phyloP scores from a whole-genome alignment of 2,113 vertebrate genomes.

The Pleuronectes platessa region DNA sequence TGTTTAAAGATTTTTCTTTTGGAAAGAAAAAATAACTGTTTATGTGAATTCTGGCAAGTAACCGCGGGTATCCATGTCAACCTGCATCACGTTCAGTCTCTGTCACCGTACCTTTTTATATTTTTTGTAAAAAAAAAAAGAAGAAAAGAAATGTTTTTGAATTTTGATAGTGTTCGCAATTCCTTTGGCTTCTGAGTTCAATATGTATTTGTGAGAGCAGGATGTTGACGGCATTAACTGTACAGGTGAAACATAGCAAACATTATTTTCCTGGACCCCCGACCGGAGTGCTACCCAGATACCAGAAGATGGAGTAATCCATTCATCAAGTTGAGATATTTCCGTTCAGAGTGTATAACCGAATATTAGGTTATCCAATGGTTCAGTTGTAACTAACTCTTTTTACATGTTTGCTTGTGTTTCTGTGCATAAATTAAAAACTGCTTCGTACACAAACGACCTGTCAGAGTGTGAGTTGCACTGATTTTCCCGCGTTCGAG shows the following conservation, averaged over 20 bases:
- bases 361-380: conserved; percentile 64
- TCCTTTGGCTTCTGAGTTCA: conserved; percentile 65
- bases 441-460: conserved; percentile 76
- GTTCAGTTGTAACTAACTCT: conserved; percentile 79
- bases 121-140: conserved; percentile 73
- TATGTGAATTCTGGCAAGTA: conserved; percentile 61
- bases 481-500: neutral
- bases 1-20: conserved; percentile 65
- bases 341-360: conserved; percentile 66
- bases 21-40: conserved; percentile 38
- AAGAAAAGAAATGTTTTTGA: conserved; percentile 44
- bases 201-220: conserved; percentile 61
- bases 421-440: conserved; percentile 86
- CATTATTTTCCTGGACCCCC: conserved; percentile 46
- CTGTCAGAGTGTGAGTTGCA: conserved; percentile 56
- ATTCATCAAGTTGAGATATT: conserved; percentile 52
- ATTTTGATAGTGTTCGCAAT: conserved; percentile 74
- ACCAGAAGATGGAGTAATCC: conserved; percentile 54
- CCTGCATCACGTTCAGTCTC: conserved; percentile 61
- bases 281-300: conserved; percentile 43
- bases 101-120: conserved; percentile 76
- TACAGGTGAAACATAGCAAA: conserved; percentile 57
- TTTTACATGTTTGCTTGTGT: conserved; percentile 84
- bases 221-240: conserved; percentile 62
- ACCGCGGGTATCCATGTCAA: conserved; percentile 51